Percentiles rank a stretch among this genome's conserved stretches.
phyloP scores from a whole-genome alignment of 2,797 vertebrate species.

The Acanthis flammea region DNA sequence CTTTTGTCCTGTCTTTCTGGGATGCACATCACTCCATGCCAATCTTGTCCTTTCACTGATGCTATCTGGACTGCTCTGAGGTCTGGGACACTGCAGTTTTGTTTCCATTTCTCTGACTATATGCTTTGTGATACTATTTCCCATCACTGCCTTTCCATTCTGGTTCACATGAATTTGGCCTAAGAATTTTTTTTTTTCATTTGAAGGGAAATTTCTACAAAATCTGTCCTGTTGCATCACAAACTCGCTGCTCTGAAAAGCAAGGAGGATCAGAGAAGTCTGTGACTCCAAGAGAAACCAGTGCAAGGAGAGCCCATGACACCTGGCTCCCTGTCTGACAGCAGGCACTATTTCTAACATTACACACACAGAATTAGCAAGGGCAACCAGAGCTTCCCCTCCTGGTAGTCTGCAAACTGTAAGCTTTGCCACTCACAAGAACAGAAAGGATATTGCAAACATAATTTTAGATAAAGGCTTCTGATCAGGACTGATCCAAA shows the following conservation, averaged over 20 bases:
- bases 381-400: background rate
- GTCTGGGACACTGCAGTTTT: constrained; percentile 52
- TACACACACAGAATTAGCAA: background rate
- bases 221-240: background rate
- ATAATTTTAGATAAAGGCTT: background rate
- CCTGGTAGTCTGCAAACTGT: background rate
- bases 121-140: constrained; percentile 38
- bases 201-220: background rate
- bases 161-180: background rate
- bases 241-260: background rate
- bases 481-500: background rate
- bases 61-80: background rate
- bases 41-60: constrained; percentile 12
- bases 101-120: constrained; percentile 56
- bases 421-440: background rate
- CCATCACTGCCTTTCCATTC: background rate
- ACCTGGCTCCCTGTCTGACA: background rate
- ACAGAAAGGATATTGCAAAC: background rate
- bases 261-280: background rate
- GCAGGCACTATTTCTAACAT: background rate
- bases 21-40: background rate
- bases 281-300: background rate
- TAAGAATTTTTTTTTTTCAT: background rate
- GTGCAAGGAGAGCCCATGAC: background rate
- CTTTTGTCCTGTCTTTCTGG: constrained; percentile 39